Conservation (phyloP, 1,140 invertebrate genomes). For the Phortica variegata region DNA sequence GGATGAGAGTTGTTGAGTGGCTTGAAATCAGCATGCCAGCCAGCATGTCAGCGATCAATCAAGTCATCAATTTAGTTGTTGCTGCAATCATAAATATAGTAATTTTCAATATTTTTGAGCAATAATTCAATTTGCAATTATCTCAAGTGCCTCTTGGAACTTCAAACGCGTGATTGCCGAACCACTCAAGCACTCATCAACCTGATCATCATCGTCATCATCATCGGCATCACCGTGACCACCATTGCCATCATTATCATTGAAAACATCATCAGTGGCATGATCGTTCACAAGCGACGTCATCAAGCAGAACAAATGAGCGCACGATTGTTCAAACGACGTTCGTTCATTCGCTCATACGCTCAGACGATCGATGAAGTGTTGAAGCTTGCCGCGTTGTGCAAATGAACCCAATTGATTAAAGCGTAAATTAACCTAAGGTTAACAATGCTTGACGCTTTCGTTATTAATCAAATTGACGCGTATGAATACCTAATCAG, state of each 20-base stretch:
- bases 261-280: slow-evolving; percentile 4
- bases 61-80: slow-evolving; percentile 54
- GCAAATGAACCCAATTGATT: slow-evolving; percentile 55
- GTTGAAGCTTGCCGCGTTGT: slow-evolving; percentile 20
- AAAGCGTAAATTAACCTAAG: slow-evolving; percentile 53
- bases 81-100: slow-evolving; percentile 53
- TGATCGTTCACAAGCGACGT: slow-evolving; percentile 10
- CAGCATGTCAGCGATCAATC: slow-evolving; percentile 40
- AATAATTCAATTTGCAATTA: slow-evolving; percentile 55
- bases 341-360: not conserved
- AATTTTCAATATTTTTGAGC: slow-evolving; percentile 53
- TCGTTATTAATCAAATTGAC: slow-evolving; percentile 49
- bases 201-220: slow-evolving; percentile 15
- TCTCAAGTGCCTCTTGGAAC: slow-evolving; percentile 44
- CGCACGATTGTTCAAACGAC: not conserved
- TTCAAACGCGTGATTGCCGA: not conserved
- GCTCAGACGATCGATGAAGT: not conserved
- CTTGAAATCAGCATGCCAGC: slow-evolving; percentile 32
- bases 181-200: too few relatives aligned
- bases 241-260: not conserved
- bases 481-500: slow-evolving; percentile 51
- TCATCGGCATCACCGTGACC: slow-evolving; percentile 6
- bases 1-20: too few relatives aligned
- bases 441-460: slow-evolving; percentile 50
- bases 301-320: slow-evolving; percentile 49